Evolutionary conservation across 2,113 vertebrate genomes (phyloP).

Genomic region (Ifrita kowaldi): DNA sequence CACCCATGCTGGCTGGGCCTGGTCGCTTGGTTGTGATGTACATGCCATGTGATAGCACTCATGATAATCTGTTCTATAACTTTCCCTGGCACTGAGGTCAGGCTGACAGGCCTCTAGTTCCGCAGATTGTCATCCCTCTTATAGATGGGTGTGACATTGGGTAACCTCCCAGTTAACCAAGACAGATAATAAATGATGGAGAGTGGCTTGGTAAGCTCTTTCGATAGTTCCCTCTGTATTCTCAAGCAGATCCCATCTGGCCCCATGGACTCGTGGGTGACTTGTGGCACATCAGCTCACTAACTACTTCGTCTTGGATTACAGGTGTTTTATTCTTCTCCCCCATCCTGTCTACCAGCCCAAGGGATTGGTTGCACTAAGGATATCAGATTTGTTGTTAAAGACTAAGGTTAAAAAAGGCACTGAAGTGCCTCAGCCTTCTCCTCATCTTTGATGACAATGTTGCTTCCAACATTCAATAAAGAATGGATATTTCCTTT

Average conservation of each 20-base stretch:
- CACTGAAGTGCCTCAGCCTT: not conserved
- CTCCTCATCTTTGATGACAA: not conserved
- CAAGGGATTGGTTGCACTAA: not conserved
- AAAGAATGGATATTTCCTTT: not conserved
- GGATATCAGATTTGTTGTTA: not conserved
- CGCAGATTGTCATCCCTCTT: fast-evolving
- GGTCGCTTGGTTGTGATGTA: not conserved
- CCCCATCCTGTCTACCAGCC: not conserved
- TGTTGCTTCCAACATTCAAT: not conserved
- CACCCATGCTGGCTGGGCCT: not conserved
- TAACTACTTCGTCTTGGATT: not conserved
- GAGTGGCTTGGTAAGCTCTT: not conserved
- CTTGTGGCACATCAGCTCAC: not conserved
- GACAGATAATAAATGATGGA: not conserved
- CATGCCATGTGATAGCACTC: not conserved
- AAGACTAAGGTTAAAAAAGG: not conserved
- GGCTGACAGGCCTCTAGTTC: not conserved
- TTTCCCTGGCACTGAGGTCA: not conserved
- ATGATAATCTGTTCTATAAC: not conserved
- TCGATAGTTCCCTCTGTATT: not conserved
- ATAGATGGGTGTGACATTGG: fast-evolving
- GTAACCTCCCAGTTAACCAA: not conserved
- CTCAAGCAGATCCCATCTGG: not conserved
- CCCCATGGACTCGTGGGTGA: not conserved
- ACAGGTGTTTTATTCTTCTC: not conserved